Evolutionary conservation across 2,888 invertebrate genomes (phyloP).

Genomic region (Drosophila pseudotakahashii): DNA sequence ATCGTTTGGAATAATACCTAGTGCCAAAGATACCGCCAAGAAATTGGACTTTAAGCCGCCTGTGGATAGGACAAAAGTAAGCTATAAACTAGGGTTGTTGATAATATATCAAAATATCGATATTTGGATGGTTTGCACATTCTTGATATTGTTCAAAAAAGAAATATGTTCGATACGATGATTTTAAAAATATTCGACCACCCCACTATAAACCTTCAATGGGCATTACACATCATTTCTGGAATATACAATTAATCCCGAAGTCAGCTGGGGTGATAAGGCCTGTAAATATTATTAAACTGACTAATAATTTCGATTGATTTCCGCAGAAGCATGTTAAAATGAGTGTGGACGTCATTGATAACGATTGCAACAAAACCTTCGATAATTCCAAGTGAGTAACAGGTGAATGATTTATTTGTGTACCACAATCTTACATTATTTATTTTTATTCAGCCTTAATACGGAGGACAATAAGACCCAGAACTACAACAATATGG

Average conservation of each 20-base stretch:
- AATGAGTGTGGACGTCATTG: constrained; percentile 85
- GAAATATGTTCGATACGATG: too few species aligned
- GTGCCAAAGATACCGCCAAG: constrained; percentile 65
- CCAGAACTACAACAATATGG: constrained; percentile 83
- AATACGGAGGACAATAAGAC: constrained; percentile 83
- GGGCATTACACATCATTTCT: too few species aligned
- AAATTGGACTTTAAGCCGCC: constrained; percentile 58
- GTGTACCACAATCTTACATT: neutral
- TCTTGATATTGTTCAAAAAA: too few species aligned
- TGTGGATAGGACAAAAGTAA: constrained; percentile 67
- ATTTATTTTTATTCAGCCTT: constrained; percentile 47
- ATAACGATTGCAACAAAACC: constrained; percentile 83
- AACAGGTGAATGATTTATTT: neutral
- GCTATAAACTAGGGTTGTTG: constrained; percentile 3
- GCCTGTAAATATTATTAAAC: neutral
- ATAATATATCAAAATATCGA: too few species aligned
- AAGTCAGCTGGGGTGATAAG: too few species aligned
- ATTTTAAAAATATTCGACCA: too few species aligned
- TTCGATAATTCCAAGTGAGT: constrained; percentile 83
- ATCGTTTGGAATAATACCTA: constrained; percentile 66
- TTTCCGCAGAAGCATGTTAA: constrained; percentile 82
- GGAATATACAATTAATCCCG: too few species aligned
- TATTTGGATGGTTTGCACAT: too few species aligned
- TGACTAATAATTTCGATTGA: neutral
- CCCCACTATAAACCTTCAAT: too few species aligned